phyloP scores from a whole-genome alignment of 2,113 vertebrate genomes.

The Rhinoptilus africanus region DNA sequence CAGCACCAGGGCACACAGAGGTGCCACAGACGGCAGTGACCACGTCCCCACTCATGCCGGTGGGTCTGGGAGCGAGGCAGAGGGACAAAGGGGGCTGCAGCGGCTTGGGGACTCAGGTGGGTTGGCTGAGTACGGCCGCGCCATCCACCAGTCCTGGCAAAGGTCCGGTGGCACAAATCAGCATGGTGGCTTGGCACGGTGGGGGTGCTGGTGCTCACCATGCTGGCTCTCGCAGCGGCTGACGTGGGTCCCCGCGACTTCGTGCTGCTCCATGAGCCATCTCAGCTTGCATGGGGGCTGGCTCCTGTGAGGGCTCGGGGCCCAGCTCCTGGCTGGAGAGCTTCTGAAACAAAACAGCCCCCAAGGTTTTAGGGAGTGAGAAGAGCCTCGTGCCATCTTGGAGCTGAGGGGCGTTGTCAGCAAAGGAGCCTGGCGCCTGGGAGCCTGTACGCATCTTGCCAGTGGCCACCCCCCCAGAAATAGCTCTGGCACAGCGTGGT shows the following conservation, averaged over 20 bases:
- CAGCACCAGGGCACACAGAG: background rate
- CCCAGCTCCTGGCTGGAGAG: background rate
- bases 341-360: background rate
- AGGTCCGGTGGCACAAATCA: background rate
- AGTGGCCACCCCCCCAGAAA: background rate
- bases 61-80: background rate
- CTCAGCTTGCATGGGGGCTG: background rate
- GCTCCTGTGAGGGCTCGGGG: background rate
- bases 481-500: background rate
- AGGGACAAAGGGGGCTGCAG: background rate
- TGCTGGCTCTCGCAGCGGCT: background rate
- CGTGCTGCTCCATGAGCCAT: background rate
- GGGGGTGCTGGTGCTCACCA: background rate
- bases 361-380: background rate
- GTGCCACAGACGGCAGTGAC: background rate
- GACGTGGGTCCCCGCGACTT: background rate
- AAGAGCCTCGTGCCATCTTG: fast-evolving
- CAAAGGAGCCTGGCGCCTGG: background rate
- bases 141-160: background rate
- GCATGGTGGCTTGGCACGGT: background rate
- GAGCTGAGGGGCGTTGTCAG: background rate
- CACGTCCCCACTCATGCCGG: fast-evolving
- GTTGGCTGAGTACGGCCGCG: background rate
- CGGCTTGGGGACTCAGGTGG: background rate
- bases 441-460: background rate